Evolutionary conservation across 1,140 invertebrate species (phyloP).

Genomic region (Bombus picipes): DNA sequence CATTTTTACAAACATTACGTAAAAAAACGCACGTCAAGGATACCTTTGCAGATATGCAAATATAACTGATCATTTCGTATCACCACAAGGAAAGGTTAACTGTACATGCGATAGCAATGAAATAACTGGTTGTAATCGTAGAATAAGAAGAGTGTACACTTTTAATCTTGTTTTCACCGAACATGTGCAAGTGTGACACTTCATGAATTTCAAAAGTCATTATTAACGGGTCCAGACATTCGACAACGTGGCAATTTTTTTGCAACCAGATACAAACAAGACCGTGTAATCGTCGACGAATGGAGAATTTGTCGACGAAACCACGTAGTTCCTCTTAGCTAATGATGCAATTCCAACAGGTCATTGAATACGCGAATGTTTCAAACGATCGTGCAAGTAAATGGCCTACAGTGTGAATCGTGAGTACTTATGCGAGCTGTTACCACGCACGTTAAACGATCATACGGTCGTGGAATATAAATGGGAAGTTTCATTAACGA

Average conservation of each 20-base stretch:
- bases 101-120: neutral
- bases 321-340: neutral
- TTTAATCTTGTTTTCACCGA: neutral
- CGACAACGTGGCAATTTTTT: neutral
- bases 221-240: neutral
- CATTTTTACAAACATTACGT: neutral
- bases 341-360: neutral
- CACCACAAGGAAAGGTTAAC: neutral
- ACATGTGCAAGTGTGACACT: neutral
- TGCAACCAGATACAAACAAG: neutral
- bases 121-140: slow-evolving; percentile 10
- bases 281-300: neutral
- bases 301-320: neutral
- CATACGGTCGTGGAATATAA: slow-evolving; percentile 35
- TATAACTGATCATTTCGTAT: neutral
- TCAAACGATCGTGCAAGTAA: neutral
- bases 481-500: slow-evolving; percentile 56
- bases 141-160: neutral
- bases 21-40: neutral
- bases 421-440: neutral
- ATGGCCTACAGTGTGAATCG: neutral
- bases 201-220: neutral
- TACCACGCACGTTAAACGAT: slow-evolving; percentile 49
- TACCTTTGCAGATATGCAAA: too few species aligned
- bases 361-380: slow-evolving; percentile 2